Evolutionary conservation across 2,797 vertebrate species (phyloP), one percentile per base, ranked within the genome.

Genomic region (Coilia nasus): DNA sequence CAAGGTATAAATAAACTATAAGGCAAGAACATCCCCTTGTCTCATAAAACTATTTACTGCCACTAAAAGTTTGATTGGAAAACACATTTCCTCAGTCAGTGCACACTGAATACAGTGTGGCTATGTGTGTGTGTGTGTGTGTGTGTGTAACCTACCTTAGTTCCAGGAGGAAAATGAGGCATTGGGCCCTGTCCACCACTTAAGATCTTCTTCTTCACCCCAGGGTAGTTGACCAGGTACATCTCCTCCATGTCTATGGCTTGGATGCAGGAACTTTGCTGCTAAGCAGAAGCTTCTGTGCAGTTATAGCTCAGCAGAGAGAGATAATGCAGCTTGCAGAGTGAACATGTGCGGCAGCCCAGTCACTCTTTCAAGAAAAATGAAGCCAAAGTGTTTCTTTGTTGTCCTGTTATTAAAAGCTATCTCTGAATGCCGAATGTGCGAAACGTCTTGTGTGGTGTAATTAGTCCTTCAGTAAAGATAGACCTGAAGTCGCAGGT

Each of bases 171-270:
- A 84, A 97, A 93, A 88, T 96, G 95, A 0, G 96, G 96, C 88
- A 97, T 82, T 0, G 93, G 91, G 59, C 96, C 97, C 6, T 0
- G 91, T 50, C 97, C 96, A 92, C 97, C 97, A 0, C 95, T 92
- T 46, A 98, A 93, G 87, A 98, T 97, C 94, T 95, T 97, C 93
- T 98, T 98, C 89, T 88, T 96, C 84, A 97, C 95, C n/a, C 96
- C 97, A 50, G 94, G 95, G 89, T 95, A 90, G 0, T 95, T 95
- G 67, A 96, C 92, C 82, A 97, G 93, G 89, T 96, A 97, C 0
- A 92, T 96, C 88, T 97, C 95, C 85, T 97, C 96, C 97, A 97
- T 97, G 71, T 41, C 71, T 35, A 6, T 44, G 71, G 17, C 15
- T 44, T 21, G 17, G 83, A 46, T 83, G 35, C 17, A 78, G 71